phyloP scores from a whole-genome alignment of 2,113 vertebrate genomes.

The Rhynchomys soricoides region DNA sequence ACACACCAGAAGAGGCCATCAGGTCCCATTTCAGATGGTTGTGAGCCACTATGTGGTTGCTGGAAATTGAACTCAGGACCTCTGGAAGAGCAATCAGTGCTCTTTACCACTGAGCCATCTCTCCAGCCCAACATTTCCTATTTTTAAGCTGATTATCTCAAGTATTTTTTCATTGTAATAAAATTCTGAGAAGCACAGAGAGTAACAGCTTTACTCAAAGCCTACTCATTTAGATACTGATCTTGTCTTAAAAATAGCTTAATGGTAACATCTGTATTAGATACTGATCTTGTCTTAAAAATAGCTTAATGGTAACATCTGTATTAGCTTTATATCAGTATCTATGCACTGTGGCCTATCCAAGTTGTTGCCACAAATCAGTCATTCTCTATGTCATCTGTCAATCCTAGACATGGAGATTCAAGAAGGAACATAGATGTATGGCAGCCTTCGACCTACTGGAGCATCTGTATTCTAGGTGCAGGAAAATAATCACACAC shows the following conservation, averaged over 20 bases:
- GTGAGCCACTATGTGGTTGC: too few relatives aligned
- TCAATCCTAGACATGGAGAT: background rate
- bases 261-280: background rate
- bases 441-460: background rate
- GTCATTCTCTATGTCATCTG: background rate
- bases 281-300: slow-evolving; percentile 3
- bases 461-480: background rate
- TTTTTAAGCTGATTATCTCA: background rate
- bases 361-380: background rate
- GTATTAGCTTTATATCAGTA: background rate
- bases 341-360: background rate
- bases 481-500: background rate
- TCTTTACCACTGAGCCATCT: too few relatives aligned
- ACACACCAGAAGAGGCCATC: too few relatives aligned
- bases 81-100: too few relatives aligned
- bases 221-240: slow-evolving; percentile 16
- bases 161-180: background rate
- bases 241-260: background rate
- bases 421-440: too few relatives aligned
- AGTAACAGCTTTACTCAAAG: background rate
- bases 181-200: background rate
- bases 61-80: too few relatives aligned
- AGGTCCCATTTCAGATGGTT: too few relatives aligned
- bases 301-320: background rate
- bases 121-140: background rate